A percentile compares a stretch with the other conserved stretches of the same genome.
Evolutionary conservation across 2,888 invertebrate species (phyloP).

Genomic region (Proisotoma minuta): DNA sequence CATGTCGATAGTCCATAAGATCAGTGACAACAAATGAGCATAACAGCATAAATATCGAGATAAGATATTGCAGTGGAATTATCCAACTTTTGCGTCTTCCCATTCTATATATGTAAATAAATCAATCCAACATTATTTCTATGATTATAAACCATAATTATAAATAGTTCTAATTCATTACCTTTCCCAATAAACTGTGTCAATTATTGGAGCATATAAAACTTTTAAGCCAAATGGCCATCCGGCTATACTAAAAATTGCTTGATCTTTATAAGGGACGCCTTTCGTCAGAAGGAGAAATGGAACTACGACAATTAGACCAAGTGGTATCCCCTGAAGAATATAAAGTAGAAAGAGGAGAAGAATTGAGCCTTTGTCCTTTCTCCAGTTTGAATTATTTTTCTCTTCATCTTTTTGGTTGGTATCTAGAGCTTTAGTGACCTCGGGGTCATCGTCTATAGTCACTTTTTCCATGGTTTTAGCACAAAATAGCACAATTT

Average conservation of each 20-base stretch:
- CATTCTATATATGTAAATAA: neutral
- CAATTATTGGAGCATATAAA: slow-evolving; percentile 13
- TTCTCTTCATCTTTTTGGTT: too few relatives aligned
- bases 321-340: slow-evolving; percentile 16
- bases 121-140: neutral
- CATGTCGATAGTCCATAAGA: neutral
- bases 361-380: neutral
- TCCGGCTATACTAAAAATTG: slow-evolving; percentile 4
- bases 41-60: neutral
- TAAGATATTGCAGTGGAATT: neutral
- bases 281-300: slow-evolving; percentile 2
- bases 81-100: neutral
- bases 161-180: too few relatives aligned
- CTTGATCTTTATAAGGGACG: slow-evolving; percentile 14
- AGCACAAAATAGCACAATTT: too few relatives aligned
- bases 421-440: too few relatives aligned
- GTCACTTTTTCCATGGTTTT: too few relatives aligned
- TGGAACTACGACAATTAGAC: slow-evolving; percentile 1
- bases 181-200: slow-evolving; percentile 5
- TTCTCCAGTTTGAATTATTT: neutral
- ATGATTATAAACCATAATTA: neutral
- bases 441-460: too few relatives aligned
- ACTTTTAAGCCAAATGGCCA: slow-evolving; percentile 19
- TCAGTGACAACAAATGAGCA: neutral
- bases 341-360: slow-evolving; percentile 15